These are phyloP conservation scores for Flabesymbios commensalis DNA, from an alignment of 2,888 invertebrate genomes.

Conservation along the genomic window DNA sequence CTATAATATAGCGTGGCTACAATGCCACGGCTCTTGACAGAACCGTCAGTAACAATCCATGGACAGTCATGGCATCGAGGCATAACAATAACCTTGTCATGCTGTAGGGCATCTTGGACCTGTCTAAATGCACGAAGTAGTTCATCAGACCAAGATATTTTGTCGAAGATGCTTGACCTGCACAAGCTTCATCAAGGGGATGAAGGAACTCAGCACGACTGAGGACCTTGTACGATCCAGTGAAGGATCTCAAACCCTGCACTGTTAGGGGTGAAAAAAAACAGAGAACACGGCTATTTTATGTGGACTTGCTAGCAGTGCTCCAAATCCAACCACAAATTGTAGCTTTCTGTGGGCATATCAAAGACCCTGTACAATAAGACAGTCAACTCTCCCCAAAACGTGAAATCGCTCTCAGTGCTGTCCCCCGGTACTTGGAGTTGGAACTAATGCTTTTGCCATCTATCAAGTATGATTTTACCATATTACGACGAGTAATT, in stretches of 20 bases:
- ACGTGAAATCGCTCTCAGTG: too few relatives aligned
- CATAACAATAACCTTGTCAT: conserved; percentile 15
- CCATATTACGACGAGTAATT: too few relatives aligned
- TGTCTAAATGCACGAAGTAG: conserved; percentile 5
- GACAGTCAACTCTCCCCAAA: too few relatives aligned
- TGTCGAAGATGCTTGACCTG: conserved; percentile 21
- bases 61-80: conserved; percentile 17
- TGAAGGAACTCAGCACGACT: conserved; percentile 17
- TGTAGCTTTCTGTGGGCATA: conserved; percentile 6
- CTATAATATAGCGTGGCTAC: conserved; percentile 14
- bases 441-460: too few relatives aligned
- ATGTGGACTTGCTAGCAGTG: conserved; percentile 24
- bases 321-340: conserved; percentile 33
- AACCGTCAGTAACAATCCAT: conserved; percentile 22
- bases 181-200: conserved; percentile 13
- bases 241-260: conserved; percentile 12
- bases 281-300: not conserved
- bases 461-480: too few relatives aligned
- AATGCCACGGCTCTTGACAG: conserved; percentile 19
- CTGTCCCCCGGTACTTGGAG: too few relatives aligned
- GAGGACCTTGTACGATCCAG: conserved; percentile 18
- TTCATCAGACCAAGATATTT: conserved; percentile 19
- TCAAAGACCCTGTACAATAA: too few relatives aligned
- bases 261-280: conserved; percentile 7
- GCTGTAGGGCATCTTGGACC: conserved; percentile 9